Evolutionary conservation across 2,888 invertebrate genomes (phyloP).

Genomic region (Epistrophe grossulariae): DNA sequence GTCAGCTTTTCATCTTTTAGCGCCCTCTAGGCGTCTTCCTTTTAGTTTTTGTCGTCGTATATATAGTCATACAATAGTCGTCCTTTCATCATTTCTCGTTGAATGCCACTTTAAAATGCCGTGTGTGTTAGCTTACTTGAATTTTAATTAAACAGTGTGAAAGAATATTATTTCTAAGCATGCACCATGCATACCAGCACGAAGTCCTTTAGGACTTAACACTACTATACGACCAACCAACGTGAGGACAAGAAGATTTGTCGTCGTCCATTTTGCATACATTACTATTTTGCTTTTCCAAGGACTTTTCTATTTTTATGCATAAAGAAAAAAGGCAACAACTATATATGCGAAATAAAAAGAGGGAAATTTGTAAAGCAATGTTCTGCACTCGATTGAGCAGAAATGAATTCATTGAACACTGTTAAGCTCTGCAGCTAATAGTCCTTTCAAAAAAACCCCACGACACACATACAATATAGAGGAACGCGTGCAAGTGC

Average conservation of each 20-base stretch:
- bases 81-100: constrained; percentile 57
- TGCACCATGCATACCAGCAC: constrained; percentile 26
- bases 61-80: neutral
- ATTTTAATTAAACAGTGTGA: constrained; percentile 67
- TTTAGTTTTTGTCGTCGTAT: no score
- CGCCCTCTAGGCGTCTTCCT: constrained; percentile 36
- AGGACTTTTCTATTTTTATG: constrained; percentile 57
- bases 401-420: constrained; percentile 70
- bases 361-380: constrained; percentile 40
- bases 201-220: constrained; percentile 7
- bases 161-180: constrained; percentile 50
- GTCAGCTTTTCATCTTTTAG: constrained; percentile 31
- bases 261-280: constrained; percentile 32
- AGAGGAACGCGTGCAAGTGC: constrained; percentile 31
- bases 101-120: constrained; percentile 48
- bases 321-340: neutral
- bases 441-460: constrained; percentile 5
- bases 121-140: constrained; percentile 51
- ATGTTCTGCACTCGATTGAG: constrained; percentile 70
- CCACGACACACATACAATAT: neutral
- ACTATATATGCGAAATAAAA: neutral
- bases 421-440: constrained; percentile 38
- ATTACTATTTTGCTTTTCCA: constrained; percentile 38
- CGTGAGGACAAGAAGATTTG: neutral
- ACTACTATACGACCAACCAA: neutral